phyloP scores from a whole-genome alignment of 1,140 invertebrate species.

The Steinernema khuongi region DNA sequence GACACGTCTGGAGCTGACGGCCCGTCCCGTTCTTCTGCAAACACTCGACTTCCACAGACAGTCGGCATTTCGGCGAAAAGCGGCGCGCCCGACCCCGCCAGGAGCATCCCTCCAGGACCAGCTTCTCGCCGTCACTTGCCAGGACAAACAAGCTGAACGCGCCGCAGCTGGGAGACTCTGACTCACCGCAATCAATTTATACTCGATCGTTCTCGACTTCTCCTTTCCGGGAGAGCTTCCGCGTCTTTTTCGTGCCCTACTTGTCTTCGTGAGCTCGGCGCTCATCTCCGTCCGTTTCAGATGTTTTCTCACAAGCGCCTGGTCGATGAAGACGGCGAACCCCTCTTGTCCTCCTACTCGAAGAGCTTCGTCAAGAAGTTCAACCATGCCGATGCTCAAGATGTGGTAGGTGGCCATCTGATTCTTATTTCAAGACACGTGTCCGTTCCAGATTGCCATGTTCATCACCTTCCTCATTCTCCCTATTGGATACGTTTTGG shows the following conservation, averaged over 20 bases:
- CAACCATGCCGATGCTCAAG: neutral
- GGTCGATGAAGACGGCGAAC: neutral
- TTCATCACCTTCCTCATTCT: conserved; percentile 40
- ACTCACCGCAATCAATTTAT: too few relatives aligned
- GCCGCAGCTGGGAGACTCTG: too few relatives aligned
- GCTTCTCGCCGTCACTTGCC: neutral
- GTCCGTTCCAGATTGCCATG: conserved; percentile 46
- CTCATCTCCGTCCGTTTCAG: too few relatives aligned
- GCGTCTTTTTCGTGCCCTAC: neutral
- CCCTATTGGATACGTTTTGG: conserved; percentile 46
- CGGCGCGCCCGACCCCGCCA: neutral
- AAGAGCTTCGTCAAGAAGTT: neutral
- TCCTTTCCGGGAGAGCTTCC: too few relatives aligned
- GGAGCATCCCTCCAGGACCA: neutral
- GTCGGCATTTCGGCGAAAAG: too few relatives aligned
- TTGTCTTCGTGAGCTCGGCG: neutral
- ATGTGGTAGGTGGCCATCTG: neutral
- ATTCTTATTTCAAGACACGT: neutral
- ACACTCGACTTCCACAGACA: too few relatives aligned
- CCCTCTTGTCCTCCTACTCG: neutral
- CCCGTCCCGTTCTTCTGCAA: too few relatives aligned
- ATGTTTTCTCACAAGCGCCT: neutral
- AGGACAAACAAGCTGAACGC: too few relatives aligned
- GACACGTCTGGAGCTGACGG: too few relatives aligned
- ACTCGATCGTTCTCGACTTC: too few relatives aligned